Evolutionary conservation across 64 coral and sea anemone genomes (phyloP), one percentile per base, ranked within the genome.

Genomic region (Anthopleura sola): DNA sequence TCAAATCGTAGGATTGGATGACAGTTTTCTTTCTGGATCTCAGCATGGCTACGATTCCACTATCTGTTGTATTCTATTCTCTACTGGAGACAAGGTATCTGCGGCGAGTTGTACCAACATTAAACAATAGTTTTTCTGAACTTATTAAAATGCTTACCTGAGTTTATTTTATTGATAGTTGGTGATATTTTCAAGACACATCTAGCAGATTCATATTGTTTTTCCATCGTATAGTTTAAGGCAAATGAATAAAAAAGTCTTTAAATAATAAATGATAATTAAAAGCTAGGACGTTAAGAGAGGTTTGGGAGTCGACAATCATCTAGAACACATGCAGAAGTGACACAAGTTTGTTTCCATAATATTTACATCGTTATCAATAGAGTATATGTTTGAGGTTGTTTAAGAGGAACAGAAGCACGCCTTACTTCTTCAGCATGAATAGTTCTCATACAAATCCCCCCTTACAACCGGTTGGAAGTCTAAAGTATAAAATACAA

Each of bases 111-210:
- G 66, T 32, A 32, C 66, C 66, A 71, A 71, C 66, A 71, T 32
- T 1, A 34, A 71, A 71, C 66, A 71, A 71, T 71, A 20, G 10
- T 34, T 71, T 71, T 4, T 32, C 66, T 71, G 15, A 34, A 71
- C 66, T 71, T 71, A 71, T 71, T 71, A 71, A 71, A 71, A 71
- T 71, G 0, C 26, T 71, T 14, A 33, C 1, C 7, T 71, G 11
- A 71, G 29, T 71, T 32, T 71, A 28, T 71, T 34, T 71, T 71
- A 71, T 66, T 71, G 29, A 71, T 71, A 71, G 66, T 17, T 71
- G n/a, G 66, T 12, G 31, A 71, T 32, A 3, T 71, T 36, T 31
- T 71, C 60, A 28, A 16, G 12, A 71, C 66, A 71, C 60, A 10
- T 66, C 60, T 66, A 24, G 60, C 60, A 20, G 21, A n/a, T n/a